Percentiles rank a stretch among this genome's conserved stretches.
These are phyloP conservation scores for Neotragus pygmaeus DNA, from an alignment of 2,113 vertebrate species.

Conservation along the genomic window DNA sequence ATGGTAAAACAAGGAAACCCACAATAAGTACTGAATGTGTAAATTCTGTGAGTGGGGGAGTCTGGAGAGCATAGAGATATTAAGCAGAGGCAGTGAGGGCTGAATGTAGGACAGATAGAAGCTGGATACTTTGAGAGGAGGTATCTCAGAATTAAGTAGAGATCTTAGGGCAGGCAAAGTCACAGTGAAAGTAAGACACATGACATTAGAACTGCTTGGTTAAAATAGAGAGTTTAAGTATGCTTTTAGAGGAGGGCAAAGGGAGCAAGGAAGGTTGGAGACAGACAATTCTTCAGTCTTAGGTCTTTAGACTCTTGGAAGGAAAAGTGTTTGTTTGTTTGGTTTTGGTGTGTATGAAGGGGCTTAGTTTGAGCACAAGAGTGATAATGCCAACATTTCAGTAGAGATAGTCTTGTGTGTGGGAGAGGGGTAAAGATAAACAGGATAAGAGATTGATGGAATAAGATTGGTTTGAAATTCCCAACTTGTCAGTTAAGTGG, in stretches of 20 bases:
- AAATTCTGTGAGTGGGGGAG: neutral
- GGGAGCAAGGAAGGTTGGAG: neutral
- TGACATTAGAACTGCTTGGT: neutral
- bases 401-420: neutral
- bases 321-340: neutral
- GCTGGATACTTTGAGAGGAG: neutral
- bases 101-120: neutral
- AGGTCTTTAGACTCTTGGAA: neutral
- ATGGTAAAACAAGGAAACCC: neutral
- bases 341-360: neutral
- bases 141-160: neutral
- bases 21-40: neutral
- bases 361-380: neutral
- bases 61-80: neutral
- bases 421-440: neutral
- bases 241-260: neutral
- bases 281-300: neutral
- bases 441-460: neutral
- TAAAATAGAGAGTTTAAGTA: neutral
- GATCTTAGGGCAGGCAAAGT: neutral
- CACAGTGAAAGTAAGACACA: neutral
- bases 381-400: neutral
- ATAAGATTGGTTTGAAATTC: neutral
- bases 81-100: neutral
- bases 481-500: neutral